Evolutionary conservation across 2,113 vertebrate genomes (phyloP).

Genomic region (Hyperopisus bebe): DNA sequence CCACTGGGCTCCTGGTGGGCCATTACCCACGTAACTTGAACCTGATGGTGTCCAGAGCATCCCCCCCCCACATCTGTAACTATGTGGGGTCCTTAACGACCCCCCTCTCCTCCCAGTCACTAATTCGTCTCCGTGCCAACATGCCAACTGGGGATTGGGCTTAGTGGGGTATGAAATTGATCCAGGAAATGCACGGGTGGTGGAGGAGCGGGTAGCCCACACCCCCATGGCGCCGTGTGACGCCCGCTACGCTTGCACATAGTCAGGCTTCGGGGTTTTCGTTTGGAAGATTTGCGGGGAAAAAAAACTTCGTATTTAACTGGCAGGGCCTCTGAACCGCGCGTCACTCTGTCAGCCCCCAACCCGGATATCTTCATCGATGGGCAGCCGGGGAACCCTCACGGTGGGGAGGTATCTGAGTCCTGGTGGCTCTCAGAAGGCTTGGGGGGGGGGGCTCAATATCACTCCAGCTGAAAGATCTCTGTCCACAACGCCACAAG

Average conservation of each 20-base stretch:
- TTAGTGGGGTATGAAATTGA: not conserved
- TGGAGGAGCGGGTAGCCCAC: not conserved
- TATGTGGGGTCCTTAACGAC: not conserved
- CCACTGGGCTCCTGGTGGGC: not conserved
- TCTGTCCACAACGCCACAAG: not conserved
- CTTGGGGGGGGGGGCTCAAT: not conserved
- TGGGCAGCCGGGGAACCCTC: not conserved
- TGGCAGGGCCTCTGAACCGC: not conserved
- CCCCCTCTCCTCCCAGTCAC: not conserved
- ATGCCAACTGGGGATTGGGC: not conserved
- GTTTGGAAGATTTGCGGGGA: not conserved
- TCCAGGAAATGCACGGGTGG: not conserved
- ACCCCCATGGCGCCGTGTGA: not conserved
- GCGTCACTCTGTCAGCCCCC: not conserved
- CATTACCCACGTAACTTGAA: not conserved
- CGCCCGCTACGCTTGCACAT: not conserved
- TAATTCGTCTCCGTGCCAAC: constrained; percentile 14
- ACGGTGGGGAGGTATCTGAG: not conserved
- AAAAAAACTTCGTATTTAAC: not conserved
- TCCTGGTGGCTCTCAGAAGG: not conserved
- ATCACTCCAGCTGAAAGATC: not conserved
- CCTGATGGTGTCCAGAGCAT: not conserved
- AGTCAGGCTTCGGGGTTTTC: not conserved
- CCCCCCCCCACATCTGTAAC: not conserved
- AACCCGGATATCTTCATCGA: not conserved